phyloP scores from a whole-genome alignment of 2,113 vertebrate genomes.

The Herpailurus yagouaroundi region DNA sequence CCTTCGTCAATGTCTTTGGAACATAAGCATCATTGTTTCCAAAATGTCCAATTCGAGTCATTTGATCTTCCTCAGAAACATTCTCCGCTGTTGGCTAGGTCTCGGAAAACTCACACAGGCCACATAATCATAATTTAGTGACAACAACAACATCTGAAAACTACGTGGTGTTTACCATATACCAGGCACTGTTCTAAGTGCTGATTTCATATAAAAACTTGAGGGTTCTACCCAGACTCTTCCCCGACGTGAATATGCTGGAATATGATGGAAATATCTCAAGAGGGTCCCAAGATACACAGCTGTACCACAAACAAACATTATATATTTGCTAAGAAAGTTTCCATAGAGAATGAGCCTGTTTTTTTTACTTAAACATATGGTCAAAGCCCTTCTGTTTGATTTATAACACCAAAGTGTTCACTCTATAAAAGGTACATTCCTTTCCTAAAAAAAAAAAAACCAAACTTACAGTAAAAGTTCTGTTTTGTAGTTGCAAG shows the following conservation, averaged over 20 bases:
- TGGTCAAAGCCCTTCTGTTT: neutral
- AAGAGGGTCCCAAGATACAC: neutral
- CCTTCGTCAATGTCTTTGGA: neutral
- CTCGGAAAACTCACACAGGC: neutral
- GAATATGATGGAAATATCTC: accelerated
- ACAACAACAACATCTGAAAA: no score
- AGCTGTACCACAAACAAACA: no score
- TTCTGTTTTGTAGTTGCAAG: neutral
- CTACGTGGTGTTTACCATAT: accelerated
- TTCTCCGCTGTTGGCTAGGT: neutral
- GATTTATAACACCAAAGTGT: neutral
- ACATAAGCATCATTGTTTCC: accelerated
- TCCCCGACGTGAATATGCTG: neutral
- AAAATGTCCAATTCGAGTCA: neutral
- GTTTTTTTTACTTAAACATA: neutral
- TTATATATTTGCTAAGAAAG: no score
- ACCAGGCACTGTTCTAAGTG: neutral
- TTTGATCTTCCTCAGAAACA: neutral
- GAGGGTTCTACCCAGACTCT: neutral
- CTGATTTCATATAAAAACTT: neutral
- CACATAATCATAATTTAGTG: no score
- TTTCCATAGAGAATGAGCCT: neutral
- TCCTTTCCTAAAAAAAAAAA: neutral
- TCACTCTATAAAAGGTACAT: neutral
- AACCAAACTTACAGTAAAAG: neutral